These are phyloP conservation scores for Bicyclus anynana DNA, from an alignment of 1,140 invertebrate species.

Conservation along the genomic window DNA sequence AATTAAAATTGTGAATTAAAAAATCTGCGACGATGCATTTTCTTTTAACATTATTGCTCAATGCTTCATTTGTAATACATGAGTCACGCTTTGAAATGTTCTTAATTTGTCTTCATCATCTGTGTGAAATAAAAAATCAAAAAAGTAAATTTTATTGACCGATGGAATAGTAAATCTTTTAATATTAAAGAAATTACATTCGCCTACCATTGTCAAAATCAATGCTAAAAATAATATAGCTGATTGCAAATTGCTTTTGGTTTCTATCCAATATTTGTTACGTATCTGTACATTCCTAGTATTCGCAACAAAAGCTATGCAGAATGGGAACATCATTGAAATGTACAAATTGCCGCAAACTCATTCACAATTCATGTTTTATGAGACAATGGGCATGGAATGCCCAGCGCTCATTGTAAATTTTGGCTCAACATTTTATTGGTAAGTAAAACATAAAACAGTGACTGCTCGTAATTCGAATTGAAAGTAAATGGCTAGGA, in stretches of 20 bases:
- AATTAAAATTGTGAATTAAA: neutral
- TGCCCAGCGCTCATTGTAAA: neutral
- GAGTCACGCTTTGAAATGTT: too few species aligned
- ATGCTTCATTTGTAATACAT: too few species aligned
- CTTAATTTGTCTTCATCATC: too few species aligned
- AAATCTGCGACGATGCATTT: neutral
- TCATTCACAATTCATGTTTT: neutral
- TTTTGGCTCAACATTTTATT: neutral
- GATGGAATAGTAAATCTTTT: too few species aligned
- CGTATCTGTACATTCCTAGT: neutral
- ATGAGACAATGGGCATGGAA: conserved; percentile 1
- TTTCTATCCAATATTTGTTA: neutral
- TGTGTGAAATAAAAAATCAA: neutral
- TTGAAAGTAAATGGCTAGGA: too few species aligned
- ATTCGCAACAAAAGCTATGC: neutral
- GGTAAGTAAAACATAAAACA: neutral
- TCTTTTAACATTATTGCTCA: too few species aligned
- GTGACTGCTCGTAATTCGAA: too few species aligned
- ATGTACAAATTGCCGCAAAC: neutral
- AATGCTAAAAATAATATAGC: neutral
- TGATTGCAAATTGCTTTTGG: neutral
- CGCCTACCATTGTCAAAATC: too few species aligned
- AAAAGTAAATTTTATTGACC: neutral
- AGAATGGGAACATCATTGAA: neutral
- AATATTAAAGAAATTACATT: neutral